Base-by-base conservation (phyloP, 2,888 invertebrate genomes). In the Hirtodrosophila duncani region DNA sequence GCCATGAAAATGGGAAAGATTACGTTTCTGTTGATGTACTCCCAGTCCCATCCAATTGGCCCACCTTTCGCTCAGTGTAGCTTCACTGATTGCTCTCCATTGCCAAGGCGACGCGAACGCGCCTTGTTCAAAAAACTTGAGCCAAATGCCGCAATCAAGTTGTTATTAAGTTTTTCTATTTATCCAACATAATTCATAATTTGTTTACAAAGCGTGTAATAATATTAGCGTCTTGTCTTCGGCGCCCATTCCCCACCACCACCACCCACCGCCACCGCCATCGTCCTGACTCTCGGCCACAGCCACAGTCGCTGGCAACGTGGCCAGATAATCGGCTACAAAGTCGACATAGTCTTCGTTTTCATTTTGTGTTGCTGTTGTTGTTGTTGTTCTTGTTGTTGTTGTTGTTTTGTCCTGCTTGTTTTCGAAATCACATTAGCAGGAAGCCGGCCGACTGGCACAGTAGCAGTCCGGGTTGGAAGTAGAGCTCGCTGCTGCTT, bases 121-220 rank as follows among this genome's bases (percentile, higher is more conserved):
- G 10, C 38, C 13, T 8, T 18, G 9, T 11, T 13, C 26, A 43
- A 24, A 20, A 27, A 44, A 31, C 36, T 13, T 13, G 53, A 36
- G 38, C 52, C 71, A 75, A 72, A 72, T 72, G 77, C 79, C 80
- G 79, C 79, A 74, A 74, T 74, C 72, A 74, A 71, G 72, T 74
- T 71, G 79, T 74, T 74, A 74, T 79, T 75, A 74, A 74, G 80
- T 80, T 74, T 79, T 74, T 74, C 80, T 80, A 74, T 79, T 79
- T 77, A 74, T 75, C 80, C 74, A 74, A 58, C 74, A 77, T 74
- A 75, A 74, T 74, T 74, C 80, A 74, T 74, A 74, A 74, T 79
- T 74, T 74, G 74, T 74, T 74, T 74, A 77, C 74, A 80, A 80
- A 74, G 74, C 77, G 68, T 77, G 60, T 79, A 74, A 74, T 72